Percentiles rank a stretch among this genome's conserved stretches.
phyloP scores from a whole-genome alignment of 2,888 invertebrate species.

The Himalopsyche tibetana region DNA sequence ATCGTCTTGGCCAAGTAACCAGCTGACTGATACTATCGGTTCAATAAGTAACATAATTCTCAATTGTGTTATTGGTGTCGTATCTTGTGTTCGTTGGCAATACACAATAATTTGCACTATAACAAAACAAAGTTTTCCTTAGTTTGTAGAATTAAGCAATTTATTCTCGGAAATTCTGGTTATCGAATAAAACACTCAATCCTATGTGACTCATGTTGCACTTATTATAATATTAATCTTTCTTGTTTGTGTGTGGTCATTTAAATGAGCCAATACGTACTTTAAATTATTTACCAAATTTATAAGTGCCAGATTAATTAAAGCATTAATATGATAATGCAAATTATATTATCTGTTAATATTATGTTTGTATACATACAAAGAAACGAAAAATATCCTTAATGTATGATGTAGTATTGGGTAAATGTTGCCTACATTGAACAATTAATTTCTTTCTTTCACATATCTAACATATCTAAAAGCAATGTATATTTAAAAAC shows the following conservation, averaged over 20 bases:
- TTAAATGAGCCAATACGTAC: background rate
- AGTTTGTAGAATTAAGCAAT: conserved; percentile 36
- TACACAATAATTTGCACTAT: background rate
- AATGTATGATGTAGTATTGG: no score
- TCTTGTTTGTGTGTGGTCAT: background rate
- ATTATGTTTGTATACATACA: no score
- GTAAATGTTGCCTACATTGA: no score
- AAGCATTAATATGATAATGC: no score
- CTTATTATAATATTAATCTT: background rate
- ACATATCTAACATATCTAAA: no score
- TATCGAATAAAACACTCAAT: background rate
- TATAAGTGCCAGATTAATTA: no score
- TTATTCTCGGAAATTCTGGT: background rate
- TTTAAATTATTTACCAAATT: background rate
- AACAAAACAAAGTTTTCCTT: conserved; percentile 29
- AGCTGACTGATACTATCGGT: background rate
- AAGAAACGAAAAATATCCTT: no score
- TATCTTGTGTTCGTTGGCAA: background rate
- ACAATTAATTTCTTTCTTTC: no score
- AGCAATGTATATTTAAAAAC: no score
- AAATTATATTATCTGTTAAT: no score
- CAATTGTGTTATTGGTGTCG: conserved; percentile 3
- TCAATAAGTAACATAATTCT: conserved; percentile 20
- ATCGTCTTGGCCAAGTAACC: background rate
- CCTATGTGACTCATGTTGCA: background rate